A percentile compares a stretch with the other conserved stretches of the same genome.
Conservation (phyloP, 92 coral and sea anemone species). For the Parazoanthus swiftii region DNA sequence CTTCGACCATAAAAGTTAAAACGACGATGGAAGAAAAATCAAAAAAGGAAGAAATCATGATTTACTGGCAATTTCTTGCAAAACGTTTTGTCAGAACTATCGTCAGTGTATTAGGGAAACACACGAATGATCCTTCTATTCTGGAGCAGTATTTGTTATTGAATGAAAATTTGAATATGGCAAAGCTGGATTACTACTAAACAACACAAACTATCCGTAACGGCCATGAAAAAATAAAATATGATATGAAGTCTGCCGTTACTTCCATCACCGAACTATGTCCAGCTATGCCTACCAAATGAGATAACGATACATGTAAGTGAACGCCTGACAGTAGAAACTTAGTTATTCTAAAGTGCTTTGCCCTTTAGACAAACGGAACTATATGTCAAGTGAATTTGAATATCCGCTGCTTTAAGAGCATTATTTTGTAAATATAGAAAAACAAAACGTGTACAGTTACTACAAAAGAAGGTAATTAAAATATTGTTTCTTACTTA, state of each 20-base stretch:
- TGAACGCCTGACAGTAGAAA: not conserved
- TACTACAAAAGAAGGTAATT: not conserved
- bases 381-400: not conserved
- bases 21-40: too few relatives aligned
- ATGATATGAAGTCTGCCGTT: not conserved
- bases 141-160: not conserved
- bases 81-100: too few relatives aligned
- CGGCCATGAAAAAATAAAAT: not conserved
- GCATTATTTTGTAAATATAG: constrained; percentile 11
- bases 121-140: too few relatives aligned
- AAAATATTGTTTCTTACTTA: not conserved
- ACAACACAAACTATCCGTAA: constrained; percentile 1
- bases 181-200: constrained; percentile 24
- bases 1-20: too few relatives aligned
- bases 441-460: not conserved
- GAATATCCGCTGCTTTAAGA: not conserved
- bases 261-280: not conserved
- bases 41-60: not conserved
- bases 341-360: not conserved
- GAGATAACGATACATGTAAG: not conserved
- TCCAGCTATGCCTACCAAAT: not conserved
- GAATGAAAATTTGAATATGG: not conserved
- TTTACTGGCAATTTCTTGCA: not conserved
- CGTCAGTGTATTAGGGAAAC: too few relatives aligned
- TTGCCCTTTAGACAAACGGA: not conserved